Base-by-base conservation (phyloP, 2,113 vertebrate species). In the Casuarius casuarius region DNA sequence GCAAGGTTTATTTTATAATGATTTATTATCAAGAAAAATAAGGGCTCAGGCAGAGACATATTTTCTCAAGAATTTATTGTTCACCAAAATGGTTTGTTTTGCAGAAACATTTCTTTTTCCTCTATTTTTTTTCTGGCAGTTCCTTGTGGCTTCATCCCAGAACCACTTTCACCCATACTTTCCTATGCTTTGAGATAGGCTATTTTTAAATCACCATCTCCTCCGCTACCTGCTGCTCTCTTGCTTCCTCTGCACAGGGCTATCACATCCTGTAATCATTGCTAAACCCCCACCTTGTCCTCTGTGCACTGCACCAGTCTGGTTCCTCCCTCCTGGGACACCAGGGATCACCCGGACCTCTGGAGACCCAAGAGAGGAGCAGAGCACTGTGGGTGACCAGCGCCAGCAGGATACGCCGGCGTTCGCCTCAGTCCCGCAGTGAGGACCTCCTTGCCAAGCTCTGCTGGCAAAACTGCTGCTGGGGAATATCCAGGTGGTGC, bases 41-140 rank as follows among this genome's bases (percentile, higher is more conserved):
- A 92, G 88, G 86, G 84, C 66, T 96, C 79, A 84, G 91, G 85
- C 83, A 97, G 19, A 95, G 87, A 77, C 65, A 54, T 90, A 96
- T 85, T 97, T 96, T 88, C 84, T 94, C 81, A 87, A 84, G 89
- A 91, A 95, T 96, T 79, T 96, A 97, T 96, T 96, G 90, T 96
- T 95, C 89, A 81, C 79, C 81, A 77, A 95, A 97, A 94, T 59
- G 65, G 67, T 95, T 94, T 96, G 90, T 95, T 97, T 97, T 91
- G 80, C 79, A 92, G 66, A 95, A 95, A 96, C 81, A 95, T 84
- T 95, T 93, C 63, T 95, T 94, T 75, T 61, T 66, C 63, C 70
- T 93, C 51, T 52, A 8, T 75, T 83, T 89, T 59, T 49, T 75
- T 84, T 20, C 65, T 58, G 35, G 74, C 86, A 87, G 89, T 80